phyloP scores from a whole-genome alignment of 2,113 vertebrate species.

The Saguinus imperator region DNA sequence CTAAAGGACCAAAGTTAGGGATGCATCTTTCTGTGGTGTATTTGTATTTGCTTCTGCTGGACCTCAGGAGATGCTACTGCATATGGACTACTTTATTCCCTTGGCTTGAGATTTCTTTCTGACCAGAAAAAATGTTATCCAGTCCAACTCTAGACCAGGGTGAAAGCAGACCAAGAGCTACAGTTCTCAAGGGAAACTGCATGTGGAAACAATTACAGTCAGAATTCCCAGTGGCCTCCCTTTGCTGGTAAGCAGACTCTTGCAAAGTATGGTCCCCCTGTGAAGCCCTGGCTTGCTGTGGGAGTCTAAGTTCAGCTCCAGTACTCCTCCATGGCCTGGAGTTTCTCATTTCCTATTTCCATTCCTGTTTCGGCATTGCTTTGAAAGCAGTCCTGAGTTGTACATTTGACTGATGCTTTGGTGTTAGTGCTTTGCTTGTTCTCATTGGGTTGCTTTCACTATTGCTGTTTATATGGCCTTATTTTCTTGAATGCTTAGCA shows the following conservation, averaged over 20 bases:
- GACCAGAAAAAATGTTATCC: too few species aligned
- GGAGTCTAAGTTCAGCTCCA: background rate
- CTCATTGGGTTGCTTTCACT: background rate
- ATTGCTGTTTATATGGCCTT: background rate
- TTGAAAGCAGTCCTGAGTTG: background rate
- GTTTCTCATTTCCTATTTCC: background rate
- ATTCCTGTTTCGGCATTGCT: background rate
- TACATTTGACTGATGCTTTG: background rate
- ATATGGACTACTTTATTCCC: background rate
- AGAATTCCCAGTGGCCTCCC: background rate
- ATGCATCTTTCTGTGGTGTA: accelerated
- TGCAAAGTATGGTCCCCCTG: background rate
- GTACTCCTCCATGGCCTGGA: background rate
- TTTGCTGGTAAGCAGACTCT: background rate
- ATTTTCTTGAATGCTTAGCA: background rate
- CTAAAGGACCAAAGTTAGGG: background rate
- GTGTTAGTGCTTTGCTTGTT: background rate
- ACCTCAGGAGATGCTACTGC: background rate
- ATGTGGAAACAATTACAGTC: background rate
- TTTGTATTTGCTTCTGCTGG: background rate
- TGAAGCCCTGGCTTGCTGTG: background rate
- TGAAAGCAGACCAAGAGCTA: background rate
- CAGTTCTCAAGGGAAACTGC: background rate
- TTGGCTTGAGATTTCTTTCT: background rate
- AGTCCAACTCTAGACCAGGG: background rate